These are phyloP conservation scores for Pungitius pungitius DNA, from an alignment of 2,113 vertebrate genomes.

Conservation along the genomic window DNA sequence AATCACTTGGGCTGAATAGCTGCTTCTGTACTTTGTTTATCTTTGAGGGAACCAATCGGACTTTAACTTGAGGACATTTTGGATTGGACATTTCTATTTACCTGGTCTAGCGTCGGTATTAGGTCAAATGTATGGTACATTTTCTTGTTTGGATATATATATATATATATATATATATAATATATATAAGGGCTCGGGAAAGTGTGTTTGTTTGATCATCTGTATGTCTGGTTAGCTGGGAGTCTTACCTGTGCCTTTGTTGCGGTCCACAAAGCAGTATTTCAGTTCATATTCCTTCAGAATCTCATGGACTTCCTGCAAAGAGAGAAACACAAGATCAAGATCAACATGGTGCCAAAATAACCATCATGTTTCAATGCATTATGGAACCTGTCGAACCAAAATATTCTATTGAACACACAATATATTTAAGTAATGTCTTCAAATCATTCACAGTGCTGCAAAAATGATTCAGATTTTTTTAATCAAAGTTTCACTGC, in stretches of 20 bases:
- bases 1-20: not conserved
- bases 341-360: not conserved
- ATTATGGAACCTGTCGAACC: not conserved
- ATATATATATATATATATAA: no score
- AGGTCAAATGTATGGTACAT: not conserved
- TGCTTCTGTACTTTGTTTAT: not conserved
- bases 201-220: not conserved
- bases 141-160: not conserved
- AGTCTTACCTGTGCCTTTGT: constrained; percentile 95
- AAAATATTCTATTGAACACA: not conserved
- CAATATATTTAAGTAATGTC: not conserved
- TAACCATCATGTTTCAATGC: not conserved
- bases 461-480: not conserved
- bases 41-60: not conserved
- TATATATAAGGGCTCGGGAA: not conserved
- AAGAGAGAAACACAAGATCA: constrained; percentile 30
- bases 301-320: constrained; percentile 94
- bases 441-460: not conserved
- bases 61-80: constrained; percentile 1
- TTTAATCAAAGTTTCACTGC: not conserved
- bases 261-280: constrained; percentile 98
- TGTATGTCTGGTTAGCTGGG: not conserved
- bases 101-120: not conserved
- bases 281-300: constrained; percentile 95
- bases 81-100: not conserved